Percentiles rank a stretch among this genome's conserved stretches.
Conservation (phyloP, 2,888 invertebrate genomes). For the Fragum fragum region DNA sequence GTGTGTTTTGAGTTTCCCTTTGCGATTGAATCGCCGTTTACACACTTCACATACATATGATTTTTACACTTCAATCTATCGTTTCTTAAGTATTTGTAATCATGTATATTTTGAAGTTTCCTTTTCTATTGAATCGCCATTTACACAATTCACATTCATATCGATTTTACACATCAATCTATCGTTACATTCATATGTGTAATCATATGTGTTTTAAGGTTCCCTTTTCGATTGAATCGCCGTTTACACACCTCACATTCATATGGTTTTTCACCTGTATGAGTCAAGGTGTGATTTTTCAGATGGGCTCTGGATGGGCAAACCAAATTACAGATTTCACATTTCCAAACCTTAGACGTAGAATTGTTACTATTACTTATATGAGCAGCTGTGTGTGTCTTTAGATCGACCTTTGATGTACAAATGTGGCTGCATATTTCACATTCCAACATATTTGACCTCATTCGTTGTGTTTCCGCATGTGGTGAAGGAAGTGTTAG, state of each 20-base stretch:
- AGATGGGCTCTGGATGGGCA: not conserved
- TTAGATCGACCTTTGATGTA: not conserved
- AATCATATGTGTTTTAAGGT: conserved; percentile 48
- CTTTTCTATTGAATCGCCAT: conserved; percentile 37
- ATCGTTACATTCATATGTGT: conserved; percentile 22
- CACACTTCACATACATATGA: too few species aligned
- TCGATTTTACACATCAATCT: conserved; percentile 33
- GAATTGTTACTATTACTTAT: not conserved
- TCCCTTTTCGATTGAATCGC: conserved; percentile 44
- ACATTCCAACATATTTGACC: not conserved
- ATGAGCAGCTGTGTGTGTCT: not conserved
- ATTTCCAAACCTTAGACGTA: not conserved
- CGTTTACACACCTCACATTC: conserved; percentile 42
- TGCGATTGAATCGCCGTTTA: conserved; percentile 31
- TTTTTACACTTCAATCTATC: too few species aligned
- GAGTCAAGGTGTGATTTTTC: not conserved
- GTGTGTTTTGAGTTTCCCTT: conserved; percentile 42
- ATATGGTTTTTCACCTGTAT: conserved; percentile 11
- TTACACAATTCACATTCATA: too few species aligned
- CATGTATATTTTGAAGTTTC: conserved; percentile 44
- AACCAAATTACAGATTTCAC: not conserved
- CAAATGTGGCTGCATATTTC: not conserved
- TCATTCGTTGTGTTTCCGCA: not conserved
- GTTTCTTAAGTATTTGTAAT: conserved; percentile 19
- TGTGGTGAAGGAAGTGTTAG: not conserved